phyloP scores from a whole-genome alignment of 2,888 invertebrate genomes.

The Muscina levida region DNA sequence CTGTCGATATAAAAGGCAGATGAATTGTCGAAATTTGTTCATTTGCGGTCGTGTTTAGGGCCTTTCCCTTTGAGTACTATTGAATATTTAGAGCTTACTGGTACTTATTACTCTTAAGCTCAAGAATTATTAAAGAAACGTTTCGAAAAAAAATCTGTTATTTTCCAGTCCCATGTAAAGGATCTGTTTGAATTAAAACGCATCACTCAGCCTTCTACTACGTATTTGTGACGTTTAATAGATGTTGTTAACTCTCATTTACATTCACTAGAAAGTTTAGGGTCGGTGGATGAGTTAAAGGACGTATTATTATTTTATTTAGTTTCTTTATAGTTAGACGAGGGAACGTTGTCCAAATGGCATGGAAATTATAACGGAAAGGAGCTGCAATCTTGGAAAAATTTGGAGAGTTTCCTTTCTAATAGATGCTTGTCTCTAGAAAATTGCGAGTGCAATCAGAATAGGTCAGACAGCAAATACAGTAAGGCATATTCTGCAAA shows the following conservation, averaged over 20 bases:
- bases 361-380: background rate
- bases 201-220: background rate
- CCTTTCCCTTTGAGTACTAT: constrained; percentile 10
- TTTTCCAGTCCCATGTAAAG: constrained; percentile 42
- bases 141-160: constrained; percentile 34
- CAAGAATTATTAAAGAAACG: constrained; percentile 16
- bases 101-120: constrained; percentile 33
- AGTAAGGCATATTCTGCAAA: background rate
- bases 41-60: constrained; percentile 9
- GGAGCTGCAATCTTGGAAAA: background rate
- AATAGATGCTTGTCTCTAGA: no score
- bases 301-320: constrained; percentile 15
- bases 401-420: background rate
- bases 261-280: no score
- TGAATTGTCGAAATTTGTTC: constrained; percentile 41
- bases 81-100: constrained; percentile 34
- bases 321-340: background rate
- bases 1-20: no score
- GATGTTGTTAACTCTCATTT: no score
- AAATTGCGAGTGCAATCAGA: no score
- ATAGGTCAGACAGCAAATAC: no score
- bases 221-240: constrained; percentile 17
- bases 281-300: constrained; percentile 13
- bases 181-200: constrained; percentile 35
- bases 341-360: constrained; percentile 1